Percentiles rank a stretch among this genome's conserved stretches.
Conservation (phyloP, 2,113 vertebrate genomes). For the Lagopus muta region DNA sequence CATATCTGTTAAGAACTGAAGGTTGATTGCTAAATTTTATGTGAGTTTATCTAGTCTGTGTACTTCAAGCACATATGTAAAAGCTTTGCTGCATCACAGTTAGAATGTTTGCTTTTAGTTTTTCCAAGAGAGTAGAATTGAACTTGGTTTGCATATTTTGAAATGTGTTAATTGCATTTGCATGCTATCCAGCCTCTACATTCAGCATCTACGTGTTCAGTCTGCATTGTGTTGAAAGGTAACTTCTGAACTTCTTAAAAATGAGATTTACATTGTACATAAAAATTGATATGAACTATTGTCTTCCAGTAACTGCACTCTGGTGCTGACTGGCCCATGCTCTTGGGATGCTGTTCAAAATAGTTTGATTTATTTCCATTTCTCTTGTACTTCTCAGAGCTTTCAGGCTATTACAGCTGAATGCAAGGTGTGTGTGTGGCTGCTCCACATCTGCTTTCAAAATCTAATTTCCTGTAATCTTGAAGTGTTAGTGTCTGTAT, state of each 20-base stretch:
- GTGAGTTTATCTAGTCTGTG: background rate
- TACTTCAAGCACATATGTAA: conserved; percentile 28
- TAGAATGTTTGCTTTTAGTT: background rate
- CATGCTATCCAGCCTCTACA: conserved; percentile 12
- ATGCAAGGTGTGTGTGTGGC: background rate
- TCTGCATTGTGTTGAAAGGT: background rate
- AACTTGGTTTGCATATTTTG: conserved; percentile 44
- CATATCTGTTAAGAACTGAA: background rate
- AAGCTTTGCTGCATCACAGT: background rate
- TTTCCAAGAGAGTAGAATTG: background rate
- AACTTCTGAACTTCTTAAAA: conserved; percentile 21
- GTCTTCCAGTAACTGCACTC: background rate
- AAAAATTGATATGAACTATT: background rate
- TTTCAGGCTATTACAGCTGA: background rate
- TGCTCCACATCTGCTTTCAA: background rate
- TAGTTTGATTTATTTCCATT: background rate
- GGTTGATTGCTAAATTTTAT: background rate
- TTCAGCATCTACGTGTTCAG: no score
- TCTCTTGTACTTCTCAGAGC: background rate
- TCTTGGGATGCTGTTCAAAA: background rate
- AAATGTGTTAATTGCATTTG: conserved; percentile 34
- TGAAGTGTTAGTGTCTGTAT: background rate
- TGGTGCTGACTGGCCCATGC: background rate
- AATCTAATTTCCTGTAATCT: background rate
- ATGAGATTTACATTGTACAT: conserved; percentile 24